Conservation (phyloP, 23 tunicate genomes). For the Oikopleura albicans region DNA sequence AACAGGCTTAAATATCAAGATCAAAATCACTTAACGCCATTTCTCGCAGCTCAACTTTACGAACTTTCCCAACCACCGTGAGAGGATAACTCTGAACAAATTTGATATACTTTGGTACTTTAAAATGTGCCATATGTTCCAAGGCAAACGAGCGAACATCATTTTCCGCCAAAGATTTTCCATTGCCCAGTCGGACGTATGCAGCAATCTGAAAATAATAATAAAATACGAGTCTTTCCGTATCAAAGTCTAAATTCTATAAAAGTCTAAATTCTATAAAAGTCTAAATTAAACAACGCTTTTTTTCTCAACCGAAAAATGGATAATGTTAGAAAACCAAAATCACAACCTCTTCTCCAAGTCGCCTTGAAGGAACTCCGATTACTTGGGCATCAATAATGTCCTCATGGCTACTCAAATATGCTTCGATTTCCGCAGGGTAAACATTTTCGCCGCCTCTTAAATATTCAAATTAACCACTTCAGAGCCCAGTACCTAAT, state of each 20-base stretch:
- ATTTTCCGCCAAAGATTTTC: not conserved
- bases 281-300: too few relatives aligned
- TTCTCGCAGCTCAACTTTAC: conserved; percentile 3
- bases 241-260: too few relatives aligned
- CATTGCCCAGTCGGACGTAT: not conserved
- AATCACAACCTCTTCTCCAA: not conserved
- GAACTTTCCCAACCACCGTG: conserved; percentile 60
- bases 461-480: too few relatives aligned
- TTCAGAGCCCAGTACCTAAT: too few relatives aligned
- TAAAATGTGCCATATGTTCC: conserved; percentile 49
- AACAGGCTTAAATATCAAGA: not conserved
- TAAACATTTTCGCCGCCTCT: conserved; percentile 94
- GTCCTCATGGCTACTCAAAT: conserved; percentile 40
- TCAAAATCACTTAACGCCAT: not conserved
- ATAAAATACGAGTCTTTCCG: too few relatives aligned
- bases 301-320: too few relatives aligned
- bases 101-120: conserved; percentile 58
- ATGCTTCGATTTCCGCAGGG: conserved; percentile 80
- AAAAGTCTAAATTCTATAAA: too few relatives aligned
- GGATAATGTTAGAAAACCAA: too few relatives aligned
- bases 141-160: not conserved
- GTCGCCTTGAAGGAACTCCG: not conserved
- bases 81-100: conserved; percentile 62
- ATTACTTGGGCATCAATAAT: conserved; percentile 50
- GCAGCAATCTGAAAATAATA: too few relatives aligned